phyloP scores from a whole-genome alignment of 2,888 invertebrate genomes.

The Synanthedon formicaeformis region DNA sequence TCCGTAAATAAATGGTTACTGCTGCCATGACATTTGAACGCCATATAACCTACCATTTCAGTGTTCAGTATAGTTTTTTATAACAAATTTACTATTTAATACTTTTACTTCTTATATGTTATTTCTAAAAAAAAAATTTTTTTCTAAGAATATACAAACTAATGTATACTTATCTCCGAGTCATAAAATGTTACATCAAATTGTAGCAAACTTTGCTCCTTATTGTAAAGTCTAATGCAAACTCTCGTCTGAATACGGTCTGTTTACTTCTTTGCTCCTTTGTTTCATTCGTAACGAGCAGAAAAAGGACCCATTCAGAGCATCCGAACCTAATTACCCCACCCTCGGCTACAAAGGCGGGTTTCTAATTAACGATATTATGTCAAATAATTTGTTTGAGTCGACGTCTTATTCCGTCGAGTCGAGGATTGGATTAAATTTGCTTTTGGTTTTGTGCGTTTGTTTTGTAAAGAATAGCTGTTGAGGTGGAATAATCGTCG shows the following conservation, averaged over 20 bases:
- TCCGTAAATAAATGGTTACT: too few species aligned
- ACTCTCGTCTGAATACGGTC: constrained; percentile 55
- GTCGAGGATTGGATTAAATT: constrained; percentile 61
- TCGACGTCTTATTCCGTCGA: constrained; percentile 57
- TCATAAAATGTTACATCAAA: constrained; percentile 8
- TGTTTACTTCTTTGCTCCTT: constrained; percentile 65
- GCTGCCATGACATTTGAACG: too few species aligned
- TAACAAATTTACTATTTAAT: too few species aligned
- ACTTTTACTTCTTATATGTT: too few species aligned
- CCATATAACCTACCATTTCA: too few species aligned
- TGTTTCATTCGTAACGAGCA: constrained; percentile 67
- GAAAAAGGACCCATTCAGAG: constrained; percentile 68
- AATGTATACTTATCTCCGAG: background rate
- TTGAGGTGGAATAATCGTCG: constrained; percentile 14
- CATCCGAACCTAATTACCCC: constrained; percentile 68
- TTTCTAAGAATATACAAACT: too few species aligned
- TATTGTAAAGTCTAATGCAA: constrained; percentile 53
- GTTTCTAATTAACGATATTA: constrained; percentile 70
- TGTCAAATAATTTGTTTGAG: constrained; percentile 70
- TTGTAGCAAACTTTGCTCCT: constrained; percentile 38
- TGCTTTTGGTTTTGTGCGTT: constrained; percentile 41
- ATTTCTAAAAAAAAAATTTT: too few species aligned
- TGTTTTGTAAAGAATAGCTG: constrained; percentile 42
- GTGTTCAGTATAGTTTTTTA: too few species aligned
- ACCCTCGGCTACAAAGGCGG: constrained; percentile 58